Conservation (phyloP, 2,797 vertebrate species). For the Sebastes vulpes region DNA sequence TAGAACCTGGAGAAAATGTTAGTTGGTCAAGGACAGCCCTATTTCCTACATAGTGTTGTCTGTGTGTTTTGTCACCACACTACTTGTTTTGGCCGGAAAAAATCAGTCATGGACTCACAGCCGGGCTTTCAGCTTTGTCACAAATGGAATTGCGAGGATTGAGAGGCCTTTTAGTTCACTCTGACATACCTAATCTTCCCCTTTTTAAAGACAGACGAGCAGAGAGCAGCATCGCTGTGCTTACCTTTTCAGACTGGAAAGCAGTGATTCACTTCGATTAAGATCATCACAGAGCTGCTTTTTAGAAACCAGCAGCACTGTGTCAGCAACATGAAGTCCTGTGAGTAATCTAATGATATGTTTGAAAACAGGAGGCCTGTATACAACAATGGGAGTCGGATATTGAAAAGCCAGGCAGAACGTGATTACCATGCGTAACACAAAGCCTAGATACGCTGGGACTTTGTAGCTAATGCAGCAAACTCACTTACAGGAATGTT, state of each 20-base stretch:
- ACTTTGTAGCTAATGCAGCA: constrained; percentile 1
- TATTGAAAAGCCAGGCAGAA: constrained; percentile 33
- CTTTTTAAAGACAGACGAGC: constrained; percentile 4
- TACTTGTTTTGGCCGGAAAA: constrained; percentile 2
- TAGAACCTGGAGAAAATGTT: too few species aligned
- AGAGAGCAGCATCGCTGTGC: constrained; percentile 6
- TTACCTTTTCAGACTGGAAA: constrained; percentile 28
- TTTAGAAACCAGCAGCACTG: constrained; percentile 43
- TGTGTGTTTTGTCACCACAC: neutral
- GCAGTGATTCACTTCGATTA: constrained; percentile 55
- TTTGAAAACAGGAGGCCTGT: constrained; percentile 40
- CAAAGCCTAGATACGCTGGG: neutral
- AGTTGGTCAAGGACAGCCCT: too few species aligned
- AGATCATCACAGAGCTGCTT: constrained; percentile 55
- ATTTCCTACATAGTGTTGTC: neutral
- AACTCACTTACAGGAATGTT: neutral
- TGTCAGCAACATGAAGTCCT: constrained; percentile 45
- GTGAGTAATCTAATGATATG: constrained; percentile 54
- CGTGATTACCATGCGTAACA: constrained; percentile 12
- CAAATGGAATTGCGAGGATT: neutral
- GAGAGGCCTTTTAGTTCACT: constrained; percentile 7
- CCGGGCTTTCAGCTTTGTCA: neutral
- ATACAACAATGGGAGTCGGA: constrained; percentile 26
- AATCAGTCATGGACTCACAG: neutral
- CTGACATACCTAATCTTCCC: constrained; percentile 5